Conservation (phyloP, 64 coral and sea anemone species). For the Pachyseris speciosa region DNA sequence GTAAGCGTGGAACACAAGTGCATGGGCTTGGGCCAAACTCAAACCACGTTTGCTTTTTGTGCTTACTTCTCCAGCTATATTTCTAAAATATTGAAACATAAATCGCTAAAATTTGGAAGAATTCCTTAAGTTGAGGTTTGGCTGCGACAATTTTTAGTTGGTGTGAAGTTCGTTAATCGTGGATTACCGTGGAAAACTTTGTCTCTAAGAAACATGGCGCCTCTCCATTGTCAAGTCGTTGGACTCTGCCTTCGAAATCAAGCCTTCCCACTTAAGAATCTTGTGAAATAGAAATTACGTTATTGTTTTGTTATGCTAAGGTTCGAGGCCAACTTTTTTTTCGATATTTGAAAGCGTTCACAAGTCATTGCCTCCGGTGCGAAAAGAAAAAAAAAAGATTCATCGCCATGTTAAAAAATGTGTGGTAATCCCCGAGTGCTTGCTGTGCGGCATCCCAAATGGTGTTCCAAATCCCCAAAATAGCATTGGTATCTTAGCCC, state of each 20-base stretch:
- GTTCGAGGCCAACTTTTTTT: neutral
- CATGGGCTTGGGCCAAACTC: neutral
- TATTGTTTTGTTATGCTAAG: constrained; percentile 67
- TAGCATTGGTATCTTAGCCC: constrained; percentile 16
- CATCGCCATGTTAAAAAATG: constrained; percentile 87
- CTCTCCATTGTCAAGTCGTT: neutral
- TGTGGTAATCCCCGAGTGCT: constrained; percentile 79
- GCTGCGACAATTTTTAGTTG: neutral
- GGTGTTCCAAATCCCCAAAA: constrained; percentile 41
- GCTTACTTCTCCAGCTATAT: neutral
- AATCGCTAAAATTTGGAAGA: neutral
- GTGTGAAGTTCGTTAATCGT: constrained; percentile 12
- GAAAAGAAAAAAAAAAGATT: constrained; percentile 38
- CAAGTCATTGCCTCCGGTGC: constrained; percentile 89
- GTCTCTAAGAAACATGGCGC: neutral
- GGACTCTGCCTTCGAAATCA: neutral
- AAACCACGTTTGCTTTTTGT: neutral
- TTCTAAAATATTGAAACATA: neutral
- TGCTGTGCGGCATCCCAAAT: constrained; percentile 9
- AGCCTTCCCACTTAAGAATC: neutral
- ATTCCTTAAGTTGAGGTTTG: neutral
- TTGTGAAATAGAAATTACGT: neutral
- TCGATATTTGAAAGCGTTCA: constrained; percentile 38
- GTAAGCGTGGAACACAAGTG: neutral
- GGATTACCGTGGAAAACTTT: constrained; percentile 9